Evolutionary conservation across 2,888 invertebrate genomes (phyloP).

Genomic region (Chirona hameri): DNA sequence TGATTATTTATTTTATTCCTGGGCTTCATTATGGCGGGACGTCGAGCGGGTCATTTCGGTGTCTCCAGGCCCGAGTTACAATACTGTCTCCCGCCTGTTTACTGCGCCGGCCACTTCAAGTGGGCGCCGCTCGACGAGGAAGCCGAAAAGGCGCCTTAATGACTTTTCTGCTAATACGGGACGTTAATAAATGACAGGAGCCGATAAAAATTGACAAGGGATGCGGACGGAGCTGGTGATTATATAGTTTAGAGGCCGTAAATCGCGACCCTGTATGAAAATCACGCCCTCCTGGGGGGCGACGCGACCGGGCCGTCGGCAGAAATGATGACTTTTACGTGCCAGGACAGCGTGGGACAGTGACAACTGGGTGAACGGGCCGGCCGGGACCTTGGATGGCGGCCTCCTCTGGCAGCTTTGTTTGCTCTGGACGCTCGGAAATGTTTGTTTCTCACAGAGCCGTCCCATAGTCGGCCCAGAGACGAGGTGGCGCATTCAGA

Average conservation of each 20-base stretch:
- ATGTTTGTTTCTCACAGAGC: constrained; percentile 3
- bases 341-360: constrained; percentile 12
- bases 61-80: background rate
- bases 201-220: constrained; percentile 26
- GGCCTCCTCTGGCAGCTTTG: background rate
- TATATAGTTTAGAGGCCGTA: constrained; percentile 24
- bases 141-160: background rate
- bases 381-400: background rate
- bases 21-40: background rate
- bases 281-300: background rate
- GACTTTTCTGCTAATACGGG: constrained; percentile 5
- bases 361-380: background rate
- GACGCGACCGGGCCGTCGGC: background rate
- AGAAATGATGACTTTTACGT: constrained; percentile 27
- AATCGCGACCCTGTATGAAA: constrained; percentile 1
- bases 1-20: constrained; percentile 11
- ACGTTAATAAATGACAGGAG: constrained; percentile 14
- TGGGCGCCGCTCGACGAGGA: background rate
- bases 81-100: constrained; percentile 7
- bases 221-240: background rate
- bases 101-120: background rate
- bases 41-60: background rate
- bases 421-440: background rate
- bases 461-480: background rate
- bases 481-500: background rate